These are phyloP conservation scores for Meloidogyne exigua DNA, from an alignment of 1,140 invertebrate species.

Conservation along the genomic window DNA sequence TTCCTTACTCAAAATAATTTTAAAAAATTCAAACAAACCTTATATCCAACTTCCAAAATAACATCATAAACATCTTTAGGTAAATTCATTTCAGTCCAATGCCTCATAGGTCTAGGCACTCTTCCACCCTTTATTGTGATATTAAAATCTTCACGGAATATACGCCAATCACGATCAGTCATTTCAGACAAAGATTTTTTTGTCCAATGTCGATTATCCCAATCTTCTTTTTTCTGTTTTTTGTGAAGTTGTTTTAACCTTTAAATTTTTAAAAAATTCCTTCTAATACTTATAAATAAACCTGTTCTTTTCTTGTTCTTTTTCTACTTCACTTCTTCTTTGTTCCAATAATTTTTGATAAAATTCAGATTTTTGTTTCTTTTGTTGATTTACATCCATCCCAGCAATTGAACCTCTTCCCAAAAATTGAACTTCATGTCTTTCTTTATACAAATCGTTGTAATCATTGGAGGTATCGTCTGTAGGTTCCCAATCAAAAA, in stretches of 20 bases:
- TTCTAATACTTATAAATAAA: not conserved
- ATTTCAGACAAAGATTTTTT: slow-evolving; percentile 91
- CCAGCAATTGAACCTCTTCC: slow-evolving; percentile 95
- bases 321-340: slow-evolving; percentile 89
- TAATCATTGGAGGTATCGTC: slow-evolving; percentile 98
- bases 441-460: slow-evolving; percentile 91
- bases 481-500: slow-evolving; percentile 98
- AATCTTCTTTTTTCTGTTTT: slow-evolving; percentile 79
- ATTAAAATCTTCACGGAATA: slow-evolving; percentile 98
- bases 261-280: slow-evolving; percentile 24
- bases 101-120: slow-evolving; percentile 91
- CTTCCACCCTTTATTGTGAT: slow-evolving; percentile 94
- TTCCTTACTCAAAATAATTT: no score
- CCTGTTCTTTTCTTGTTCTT: slow-evolving; percentile 81
- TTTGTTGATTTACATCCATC: slow-evolving; percentile 84
- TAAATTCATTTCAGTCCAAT: slow-evolving; percentile 90
- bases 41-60: slow-evolving; percentile 91
- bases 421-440: slow-evolving; percentile 93
- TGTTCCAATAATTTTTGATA: slow-evolving; percentile 94
- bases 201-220: slow-evolving; percentile 98
- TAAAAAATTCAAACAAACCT: slow-evolving; percentile 63
- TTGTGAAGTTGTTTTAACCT: slow-evolving; percentile 34
- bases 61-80: slow-evolving; percentile 88
- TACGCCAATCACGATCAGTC: slow-evolving; percentile 98
- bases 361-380: slow-evolving; percentile 94